These are phyloP conservation scores for Terebella lapidaria DNA, from an alignment of 2,888 invertebrate genomes.

Conservation along the genomic window DNA sequence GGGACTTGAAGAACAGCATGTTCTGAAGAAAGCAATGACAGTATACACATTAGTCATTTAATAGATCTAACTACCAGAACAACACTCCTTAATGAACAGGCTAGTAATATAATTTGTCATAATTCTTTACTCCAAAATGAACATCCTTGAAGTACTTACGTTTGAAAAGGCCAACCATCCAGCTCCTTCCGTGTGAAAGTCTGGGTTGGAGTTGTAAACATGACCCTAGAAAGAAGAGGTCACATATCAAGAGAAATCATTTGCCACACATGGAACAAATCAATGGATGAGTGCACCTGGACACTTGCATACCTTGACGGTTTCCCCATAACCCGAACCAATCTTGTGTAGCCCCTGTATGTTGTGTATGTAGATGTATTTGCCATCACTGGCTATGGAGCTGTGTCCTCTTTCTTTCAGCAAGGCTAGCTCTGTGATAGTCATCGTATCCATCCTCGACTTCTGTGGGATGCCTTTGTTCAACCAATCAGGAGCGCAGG, in stretches of 20 bases:
- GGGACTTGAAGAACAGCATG: neutral
- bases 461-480: constrained; percentile 75
- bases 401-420: neutral
- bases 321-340: constrained; percentile 90
- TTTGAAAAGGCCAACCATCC: constrained; percentile 84
- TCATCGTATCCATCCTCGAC: constrained; percentile 10
- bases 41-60: too few relatives aligned
- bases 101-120: too few relatives aligned
- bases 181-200: constrained; percentile 73
- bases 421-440: neutral
- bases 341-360: constrained; percentile 79
- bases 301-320: constrained; percentile 64
- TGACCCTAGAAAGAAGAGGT: constrained; percentile 62
- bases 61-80: too few relatives aligned
- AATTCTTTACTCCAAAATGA: too few relatives aligned
- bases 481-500: constrained; percentile 80
- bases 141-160: too few relatives aligned
- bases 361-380: constrained; percentile 76
- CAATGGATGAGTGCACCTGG: too few relatives aligned
- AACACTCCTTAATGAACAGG: too few relatives aligned
- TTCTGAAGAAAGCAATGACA: neutral
- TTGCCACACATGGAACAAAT: too few relatives aligned
- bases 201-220: constrained; percentile 75
- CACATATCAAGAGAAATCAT: too few relatives aligned
- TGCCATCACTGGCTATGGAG: constrained; percentile 79